Base-by-base conservation (phyloP, 2,113 vertebrate species). In the Gallinago jamesoni region DNA sequence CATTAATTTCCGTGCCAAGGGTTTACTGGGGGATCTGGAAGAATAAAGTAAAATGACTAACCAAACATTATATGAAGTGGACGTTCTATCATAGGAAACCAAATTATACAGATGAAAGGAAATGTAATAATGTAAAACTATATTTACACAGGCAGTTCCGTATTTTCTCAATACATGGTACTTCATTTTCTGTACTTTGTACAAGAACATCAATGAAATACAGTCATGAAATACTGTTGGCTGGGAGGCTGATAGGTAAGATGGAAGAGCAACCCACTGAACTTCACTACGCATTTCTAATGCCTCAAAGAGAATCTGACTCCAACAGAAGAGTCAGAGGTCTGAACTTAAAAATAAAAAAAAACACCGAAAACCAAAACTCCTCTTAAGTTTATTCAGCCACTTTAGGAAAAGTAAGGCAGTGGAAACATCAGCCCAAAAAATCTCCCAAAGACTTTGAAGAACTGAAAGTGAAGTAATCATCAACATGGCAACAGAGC, bases 21-120 rank as follows among this genome's bases (percentile, higher is more conserved):
- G 99, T 96, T 99, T 99, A 97, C 99, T 99, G 92, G 99, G 99
- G 91, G 99, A 99, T 97, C 99, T 99, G 97, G 14, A 94, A 70
- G 74, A 96, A 96, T 68, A 96, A 93, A 96, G 50, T 48, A 75
- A 89, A 92, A 84, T 30, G 20, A 62, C 19, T 68, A 30, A 75
- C 35, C 47, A 90, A 57, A 87, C 91, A 79, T 43, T 70, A 6
- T 2, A 83, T 5, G 30, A 89, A 33, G 12, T 48, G 30, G 24
- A 68, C 79, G 17, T 41, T 59, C 66, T 81, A 64, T 62, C n/a
- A 63, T 5, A 83, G 47, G 50, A 94, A 87, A 79, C n/a, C 12
- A 69, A 83, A 87, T 59, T 10, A 63, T 31, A 81, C 5, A 9
- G 39, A 83, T 6, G 16, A 83, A 76, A 70, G 22, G 18, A 87